Percentiles rank a stretch among this genome's conserved stretches.
These are phyloP conservation scores for Microhierax caerulescens DNA, from an alignment of 2,797 vertebrate genomes.

Conservation along the genomic window DNA sequence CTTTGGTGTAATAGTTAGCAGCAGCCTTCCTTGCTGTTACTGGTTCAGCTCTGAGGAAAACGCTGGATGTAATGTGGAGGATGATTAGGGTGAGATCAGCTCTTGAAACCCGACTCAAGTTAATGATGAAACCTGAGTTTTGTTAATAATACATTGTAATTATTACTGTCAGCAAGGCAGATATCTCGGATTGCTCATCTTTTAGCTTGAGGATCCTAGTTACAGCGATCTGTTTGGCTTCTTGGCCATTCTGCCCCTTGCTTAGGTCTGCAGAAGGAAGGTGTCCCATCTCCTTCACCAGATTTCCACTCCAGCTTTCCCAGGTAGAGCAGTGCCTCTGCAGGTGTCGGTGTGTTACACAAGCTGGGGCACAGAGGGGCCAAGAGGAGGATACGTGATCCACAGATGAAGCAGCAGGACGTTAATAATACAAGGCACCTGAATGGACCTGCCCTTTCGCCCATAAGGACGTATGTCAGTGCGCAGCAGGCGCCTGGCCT, in stretches of 20 bases:
- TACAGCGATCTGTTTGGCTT: background rate
- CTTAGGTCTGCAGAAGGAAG: background rate
- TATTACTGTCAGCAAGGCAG: background rate
- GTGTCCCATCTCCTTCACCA: background rate
- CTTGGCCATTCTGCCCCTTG: background rate
- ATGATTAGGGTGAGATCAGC: conserved; percentile 19
- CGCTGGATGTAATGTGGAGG: background rate
- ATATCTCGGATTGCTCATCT: conserved; percentile 26
- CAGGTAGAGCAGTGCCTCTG: background rate
- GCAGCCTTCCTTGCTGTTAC: background rate
- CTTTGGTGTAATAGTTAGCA: background rate
- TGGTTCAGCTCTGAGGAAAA: background rate
- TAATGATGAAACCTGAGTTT: conserved; percentile 64
- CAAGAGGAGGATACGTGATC: background rate
- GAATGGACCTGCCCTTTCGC: conserved; percentile 43
- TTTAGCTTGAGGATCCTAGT: conserved; percentile 6
- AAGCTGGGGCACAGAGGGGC: background rate
- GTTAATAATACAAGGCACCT: conserved; percentile 53
- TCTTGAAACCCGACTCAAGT: conserved; percentile 7
- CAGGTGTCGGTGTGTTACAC: rapidly evolving
- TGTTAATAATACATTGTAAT: conserved; percentile 60
- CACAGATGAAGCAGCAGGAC: conserved; percentile 15
- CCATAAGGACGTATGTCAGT: background rate
- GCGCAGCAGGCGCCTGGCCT: background rate
- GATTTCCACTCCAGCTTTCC: background rate